Evolutionary conservation across 2,797 vertebrate genomes (phyloP), one percentile per base, ranked within the genome.

Genomic region (Smutsia gigantea): DNA sequence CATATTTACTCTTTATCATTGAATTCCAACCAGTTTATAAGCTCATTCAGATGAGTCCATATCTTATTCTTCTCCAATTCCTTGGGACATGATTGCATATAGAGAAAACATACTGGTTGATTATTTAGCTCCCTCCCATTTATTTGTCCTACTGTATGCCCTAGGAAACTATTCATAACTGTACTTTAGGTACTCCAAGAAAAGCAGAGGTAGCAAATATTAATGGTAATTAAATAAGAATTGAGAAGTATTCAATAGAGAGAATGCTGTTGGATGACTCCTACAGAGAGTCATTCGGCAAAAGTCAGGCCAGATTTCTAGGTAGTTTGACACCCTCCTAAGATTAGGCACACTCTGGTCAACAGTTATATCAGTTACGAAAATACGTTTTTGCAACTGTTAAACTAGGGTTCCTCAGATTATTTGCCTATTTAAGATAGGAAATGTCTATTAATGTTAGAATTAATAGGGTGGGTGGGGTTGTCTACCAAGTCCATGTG

Each of bases 351-450:
- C 14, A 34, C 5, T 68, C 61, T 13, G 25, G 19, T 63, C 92
- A 39, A 88, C 53, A 42, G 88, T 66, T 12, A 19, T 11, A 25
- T 46, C 86, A 55, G 12, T 2, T 71, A 78, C 49, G 12, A 94
- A 97, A 61, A 93, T 19, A 66, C 23, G 27, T 68, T 95, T 90
- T 68, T 59, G 72, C 49, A 93, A 31, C 8, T 77, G 66, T 19
- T 39, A 63, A 92, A 59, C 66, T 69, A 61, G 11, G 21, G 1
- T 15, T 42, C 69, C 81, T 94, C 63, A 85, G 68, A 83, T 77
- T 68, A 82, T 46, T 74, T 93, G 55, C 49, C 51, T 87, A 77
- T 46, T 81, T n/a, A 49, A 64, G 25, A 93, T 9, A 12, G 74
- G 46, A 90, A 49, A 57, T 71, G n/a, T 53, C 64, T 17, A 66